Evolutionary conservation across 2,888 invertebrate species (phyloP), one percentile per base, ranked within the genome.

Genomic region (Blera fallax): DNA sequence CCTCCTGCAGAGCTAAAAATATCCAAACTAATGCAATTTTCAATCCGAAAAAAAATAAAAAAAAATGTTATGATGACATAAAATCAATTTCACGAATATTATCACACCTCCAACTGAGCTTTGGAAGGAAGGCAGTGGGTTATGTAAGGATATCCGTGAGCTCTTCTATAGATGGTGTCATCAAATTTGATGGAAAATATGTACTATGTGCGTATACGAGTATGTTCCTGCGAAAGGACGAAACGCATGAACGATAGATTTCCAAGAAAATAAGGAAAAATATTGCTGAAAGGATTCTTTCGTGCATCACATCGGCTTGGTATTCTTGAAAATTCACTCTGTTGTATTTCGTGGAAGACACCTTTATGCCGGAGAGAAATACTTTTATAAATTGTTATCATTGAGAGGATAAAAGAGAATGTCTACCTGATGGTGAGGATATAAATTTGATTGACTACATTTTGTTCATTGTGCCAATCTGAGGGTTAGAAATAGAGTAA

Each of bases 31-130:
- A 58, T 58, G 56, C 56, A 70, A 70, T 70, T 70, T 70, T 21
- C 43, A 10, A 3, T 27, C 3, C 3, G 52, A 45, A 29, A 8
- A 24, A 18, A 6, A 18, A 18, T 2, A 45, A 37, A 48, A n/a
- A 60, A 60, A 60, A 34, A 0, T 18, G 6, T 24, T 76, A 48
- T 48, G 65, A 58, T 58, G 58, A 67, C 65, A 67, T 16, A 65
- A 76, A 65, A 76, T 76, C 76, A 76, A 76, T 76, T 76, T 76
- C 56, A 76, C 76, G 56, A 67, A 58, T 65, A 76, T 76, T 76
- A 67, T 76, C 76, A 76, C 76, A 76, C 48, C 40, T 48, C 27
- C 37, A 67, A 65, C 65, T 45, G 65, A 67, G 58, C 56, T 37
- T 18, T 48, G 65, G 16, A 37, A 56, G 27, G 48, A 58, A 14